Evolutionary conservation across 2,888 invertebrate genomes (phyloP).

Genomic region (Ennomos fuscantarius): DNA sequence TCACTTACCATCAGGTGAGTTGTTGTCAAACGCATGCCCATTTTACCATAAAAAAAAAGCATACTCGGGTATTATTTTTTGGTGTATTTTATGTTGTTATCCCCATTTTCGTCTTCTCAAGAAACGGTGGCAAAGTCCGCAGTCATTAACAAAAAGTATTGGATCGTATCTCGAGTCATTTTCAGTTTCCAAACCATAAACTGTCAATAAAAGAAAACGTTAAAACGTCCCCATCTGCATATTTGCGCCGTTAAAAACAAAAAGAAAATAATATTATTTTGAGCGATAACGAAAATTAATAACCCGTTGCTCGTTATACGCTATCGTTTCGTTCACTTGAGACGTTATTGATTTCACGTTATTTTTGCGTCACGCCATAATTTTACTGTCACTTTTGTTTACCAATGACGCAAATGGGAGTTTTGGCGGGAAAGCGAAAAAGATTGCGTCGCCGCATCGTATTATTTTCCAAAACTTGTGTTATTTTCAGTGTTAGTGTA

Average conservation of each 20-base stretch:
- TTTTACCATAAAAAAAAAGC: too few species aligned
- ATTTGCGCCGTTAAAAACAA: slow-evolving; percentile 71
- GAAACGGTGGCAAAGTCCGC: slow-evolving; percentile 50
- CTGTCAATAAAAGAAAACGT: slow-evolving; percentile 79
- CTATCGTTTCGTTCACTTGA: slow-evolving; percentile 50
- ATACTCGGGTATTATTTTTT: not conserved
- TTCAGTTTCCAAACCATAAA: slow-evolving; percentile 81
- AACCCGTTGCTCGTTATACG: slow-evolving; percentile 65
- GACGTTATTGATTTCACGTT: slow-evolving; percentile 52
- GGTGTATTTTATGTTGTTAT: not conserved
- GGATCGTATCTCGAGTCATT: slow-evolving; percentile 72
- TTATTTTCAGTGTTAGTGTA: too few species aligned
- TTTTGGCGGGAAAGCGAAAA: too few species aligned
- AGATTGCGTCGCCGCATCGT: too few species aligned
- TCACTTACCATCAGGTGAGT: too few species aligned
- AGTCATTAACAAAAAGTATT: slow-evolving; percentile 59
- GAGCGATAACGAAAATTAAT: slow-evolving; percentile 65
- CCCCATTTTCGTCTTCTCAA: slow-evolving; percentile 13
- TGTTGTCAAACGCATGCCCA: too few species aligned
- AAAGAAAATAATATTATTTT: slow-evolving; percentile 57
- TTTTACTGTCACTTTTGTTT: slow-evolving; percentile 28
- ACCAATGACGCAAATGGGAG: slow-evolving; percentile 15
- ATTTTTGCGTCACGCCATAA: slow-evolving; percentile 27
- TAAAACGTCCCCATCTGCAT: slow-evolving; percentile 73
- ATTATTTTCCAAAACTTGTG: too few species aligned